Evolutionary conservation across 2,888 invertebrate genomes (phyloP).

Genomic region (Philereme transversata): DNA sequence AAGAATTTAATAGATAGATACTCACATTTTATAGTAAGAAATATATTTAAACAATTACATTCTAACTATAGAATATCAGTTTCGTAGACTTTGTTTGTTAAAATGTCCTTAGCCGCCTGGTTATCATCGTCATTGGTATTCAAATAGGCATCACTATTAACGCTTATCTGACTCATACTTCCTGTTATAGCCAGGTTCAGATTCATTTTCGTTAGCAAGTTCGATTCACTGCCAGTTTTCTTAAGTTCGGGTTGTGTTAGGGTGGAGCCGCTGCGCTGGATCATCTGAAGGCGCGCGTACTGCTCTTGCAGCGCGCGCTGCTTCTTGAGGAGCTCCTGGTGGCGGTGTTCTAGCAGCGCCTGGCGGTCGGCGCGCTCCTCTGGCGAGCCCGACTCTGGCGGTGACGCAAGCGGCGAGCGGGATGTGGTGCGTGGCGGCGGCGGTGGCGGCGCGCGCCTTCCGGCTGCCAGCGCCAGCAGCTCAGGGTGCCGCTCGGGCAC

Average conservation of each 20-base stretch:
- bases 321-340: conserved; percentile 94
- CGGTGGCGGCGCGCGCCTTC: conserved; percentile 90
- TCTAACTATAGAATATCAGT: conserved; percentile 87
- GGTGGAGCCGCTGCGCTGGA: conserved; percentile 90
- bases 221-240: conserved; percentile 95
- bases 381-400: conserved; percentile 88
- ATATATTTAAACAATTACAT: too few species aligned
- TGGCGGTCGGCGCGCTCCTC: conserved; percentile 83
- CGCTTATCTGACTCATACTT: conserved; percentile 63
- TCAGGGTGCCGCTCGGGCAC: conserved; percentile 93
- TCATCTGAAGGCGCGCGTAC: conserved; percentile 93
- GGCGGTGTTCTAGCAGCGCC: conserved; percentile 92
- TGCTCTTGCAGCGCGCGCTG: conserved; percentile 96
- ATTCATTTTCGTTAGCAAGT: conserved; percentile 92
- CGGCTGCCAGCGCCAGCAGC: conserved; percentile 87
- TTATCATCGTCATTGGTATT: conserved; percentile 13
- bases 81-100: conserved; percentile 93
- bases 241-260: conserved; percentile 88
- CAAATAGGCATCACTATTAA: conserved; percentile 33
- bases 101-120: conserved; percentile 49
- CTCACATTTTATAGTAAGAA: too few species aligned
- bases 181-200: conserved; percentile 85
- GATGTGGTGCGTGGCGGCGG: conserved; percentile 96
- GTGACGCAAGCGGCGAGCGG: conserved; percentile 93
- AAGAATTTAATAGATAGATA: too few species aligned